Evolutionary conservation across 2,797 vertebrate genomes (phyloP).

Genomic region (Poeciliopsis presidionis): DNA sequence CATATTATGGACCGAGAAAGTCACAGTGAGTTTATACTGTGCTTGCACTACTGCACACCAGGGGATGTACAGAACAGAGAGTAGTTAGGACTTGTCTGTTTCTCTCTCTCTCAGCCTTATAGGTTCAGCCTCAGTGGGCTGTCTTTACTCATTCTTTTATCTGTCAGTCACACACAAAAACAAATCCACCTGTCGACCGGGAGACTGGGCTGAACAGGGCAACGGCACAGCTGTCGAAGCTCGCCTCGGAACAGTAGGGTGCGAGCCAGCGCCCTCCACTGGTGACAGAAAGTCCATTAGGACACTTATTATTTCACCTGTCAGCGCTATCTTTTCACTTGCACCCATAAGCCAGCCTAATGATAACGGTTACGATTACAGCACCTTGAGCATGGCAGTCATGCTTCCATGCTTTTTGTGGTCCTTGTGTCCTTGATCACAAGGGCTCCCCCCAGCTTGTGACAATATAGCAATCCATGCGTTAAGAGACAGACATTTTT

Average conservation of each 20-base stretch:
- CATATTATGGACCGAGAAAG: conserved; percentile 47
- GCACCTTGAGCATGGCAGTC: conserved; percentile 58
- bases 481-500: conserved; percentile 66
- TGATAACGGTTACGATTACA: conserved; percentile 71
- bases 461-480: conserved; percentile 67
- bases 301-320: conserved; percentile 73
- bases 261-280: conserved; percentile 74
- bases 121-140: conserved; percentile 83
- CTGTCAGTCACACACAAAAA: conserved; percentile 83
- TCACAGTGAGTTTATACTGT: conserved; percentile 54
- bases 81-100: conserved; percentile 75
- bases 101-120: conserved; percentile 68
- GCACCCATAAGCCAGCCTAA: conserved; percentile 61
- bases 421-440: conserved; percentile 72
- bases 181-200: conserved; percentile 82
- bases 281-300: conserved; percentile 77
- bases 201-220: conserved; percentile 65
- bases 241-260: conserved; percentile 40
- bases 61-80: conserved; percentile 61
- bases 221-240: conserved; percentile 72
- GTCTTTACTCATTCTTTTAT: conserved; percentile 81
- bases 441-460: conserved; percentile 61
- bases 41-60: conserved; percentile 54
- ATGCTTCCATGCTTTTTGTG: conserved; percentile 66
- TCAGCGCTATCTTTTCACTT: conserved; percentile 68